Evolutionary conservation across 2,888 invertebrate species (phyloP), one percentile per base, ranked within the genome.

Genomic region (Stenodera caucasica): DNA sequence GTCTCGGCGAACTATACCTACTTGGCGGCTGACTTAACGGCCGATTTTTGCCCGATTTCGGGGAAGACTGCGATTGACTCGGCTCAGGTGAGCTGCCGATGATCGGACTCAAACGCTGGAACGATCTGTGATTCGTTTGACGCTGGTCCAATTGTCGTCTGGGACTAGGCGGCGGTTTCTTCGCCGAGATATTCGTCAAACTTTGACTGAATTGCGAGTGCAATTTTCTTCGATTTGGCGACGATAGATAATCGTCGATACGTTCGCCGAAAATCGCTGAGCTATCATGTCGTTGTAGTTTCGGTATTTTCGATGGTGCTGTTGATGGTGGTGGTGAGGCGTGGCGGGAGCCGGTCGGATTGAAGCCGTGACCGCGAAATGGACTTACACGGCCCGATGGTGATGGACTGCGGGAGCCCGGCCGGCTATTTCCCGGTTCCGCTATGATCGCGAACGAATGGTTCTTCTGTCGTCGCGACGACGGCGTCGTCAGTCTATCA

Each of bases 381-480:
- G 81, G 81, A 60, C 80, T 81, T 11, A 81, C 79, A 23, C 81
- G 70, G 1, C 80, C 79, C 0, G 75, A 68, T 11, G 79, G 80
- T 5, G 79, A 79, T 4, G 78, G 72, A 57, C 77, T 79, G 51
- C 78, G 69, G 1, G 78, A 76, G 7, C 70, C 72, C 0, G 75
- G 71, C 56, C 70, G 70, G 58, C 75, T 76, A 55, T 61, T 53
- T 8, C 70, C 68, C 21, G 75, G 70, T 60, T 81, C 81, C 8
- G 80, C 80, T 58, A 81, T 78, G 54, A 81, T 80, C 2, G 81
- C 75, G 64, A 81, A 81, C 0, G 81, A 72, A 64, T 78, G 77
- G 60, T 80, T 78, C 57, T 75, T 77, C 54, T 74, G 72, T 37
- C 79, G 65, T 64, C 72, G 72, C 14, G 75, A 61, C 7, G 72